A percentile compares a stretch with the other conserved stretches of the same genome.
Evolutionary conservation across 2,888 invertebrate species (phyloP).

Genomic region (Lasius platythorax): DNA sequence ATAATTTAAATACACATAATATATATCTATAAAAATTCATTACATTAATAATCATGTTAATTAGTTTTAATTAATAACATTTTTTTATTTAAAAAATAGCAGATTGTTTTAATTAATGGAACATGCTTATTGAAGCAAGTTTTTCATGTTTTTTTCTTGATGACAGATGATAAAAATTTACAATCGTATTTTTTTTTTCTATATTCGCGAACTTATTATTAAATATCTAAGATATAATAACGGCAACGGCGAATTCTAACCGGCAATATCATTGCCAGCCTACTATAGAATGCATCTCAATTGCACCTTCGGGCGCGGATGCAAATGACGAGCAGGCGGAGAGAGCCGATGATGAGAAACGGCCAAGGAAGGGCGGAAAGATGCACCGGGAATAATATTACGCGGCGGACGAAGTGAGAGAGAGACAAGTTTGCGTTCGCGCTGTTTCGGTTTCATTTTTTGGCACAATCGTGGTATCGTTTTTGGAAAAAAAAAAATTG

Average conservation of each 20-base stretch:
- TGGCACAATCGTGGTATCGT: neutral
- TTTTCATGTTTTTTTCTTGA: neutral
- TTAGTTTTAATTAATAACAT: conserved; percentile 17
- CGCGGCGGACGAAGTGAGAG: conserved; percentile 4
- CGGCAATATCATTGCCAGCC: conserved; percentile 58
- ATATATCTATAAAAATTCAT: no score
- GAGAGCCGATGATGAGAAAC: conserved; percentile 52
- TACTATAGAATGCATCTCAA: conserved; percentile 60
- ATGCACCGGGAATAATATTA: conserved; percentile 32
- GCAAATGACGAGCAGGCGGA: conserved; percentile 57
- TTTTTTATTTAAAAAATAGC: neutral
- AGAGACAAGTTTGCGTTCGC: neutral
- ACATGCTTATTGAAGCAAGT: neutral
- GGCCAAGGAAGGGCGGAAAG: conserved; percentile 23
- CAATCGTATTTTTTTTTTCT: neutral
- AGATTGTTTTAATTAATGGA: neutral
- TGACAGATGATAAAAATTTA: neutral
- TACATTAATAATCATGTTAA: neutral
- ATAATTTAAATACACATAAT: neutral
- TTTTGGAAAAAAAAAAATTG: conserved; percentile 5
- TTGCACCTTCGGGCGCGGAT: conserved; percentile 61
- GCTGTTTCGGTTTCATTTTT: neutral
- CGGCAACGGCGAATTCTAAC: conserved; percentile 41
- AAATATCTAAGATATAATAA: conserved; percentile 43
- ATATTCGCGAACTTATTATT: neutral